Base-by-base conservation (phyloP, 1,140 invertebrate genomes). In the Brachionus manjavacas region DNA sequence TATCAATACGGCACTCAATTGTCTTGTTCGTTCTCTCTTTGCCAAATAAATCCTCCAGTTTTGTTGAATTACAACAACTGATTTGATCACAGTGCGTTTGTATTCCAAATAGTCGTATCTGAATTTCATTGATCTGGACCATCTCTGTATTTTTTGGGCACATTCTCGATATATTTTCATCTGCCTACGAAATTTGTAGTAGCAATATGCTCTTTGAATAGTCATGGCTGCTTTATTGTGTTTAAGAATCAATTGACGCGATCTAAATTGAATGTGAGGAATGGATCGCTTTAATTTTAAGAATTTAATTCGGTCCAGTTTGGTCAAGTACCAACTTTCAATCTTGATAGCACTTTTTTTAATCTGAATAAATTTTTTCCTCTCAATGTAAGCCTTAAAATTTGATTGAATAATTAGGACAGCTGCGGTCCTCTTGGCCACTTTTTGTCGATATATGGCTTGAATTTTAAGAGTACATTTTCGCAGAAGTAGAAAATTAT, bases 251-350 rank as follows among this genome's bases (percentile, higher is more conserved):
- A 60, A 11, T 9, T 81, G 7, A 35, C 35, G 79, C 14, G 8
- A 81, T 23, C 20, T 68, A 11, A 16, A 41, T 23, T 64, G 79
- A 4, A 81, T 39, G 28, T n/a, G n/a, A 39, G 76, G 76, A 23
- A 80, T 16, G n/a, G 76, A 52, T n/a, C 76, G 43, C 25, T 55
- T 80, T 7, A 80, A 20, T 64, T 80, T 80, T 8, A 80, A 12
- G 23, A 52, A 80, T 4, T n/a, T 23, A 3, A 80, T 31, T 39
- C 76, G 76, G 20, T 80, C 76, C 23, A 55, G 16, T 25, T 52
- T 55, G 4, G 4, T 11, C 23, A 16, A n/a, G 49, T 52, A 60
- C 76, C 76, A 80, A 11, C 20, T 49, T 52, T 80, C 41, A 4
- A 80, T 80, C 43, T 14, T 55, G 3, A 52, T 6, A 7, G 12